phyloP scores from a whole-genome alignment of 2,888 invertebrate species.

The Lottia gigantea region DNA sequence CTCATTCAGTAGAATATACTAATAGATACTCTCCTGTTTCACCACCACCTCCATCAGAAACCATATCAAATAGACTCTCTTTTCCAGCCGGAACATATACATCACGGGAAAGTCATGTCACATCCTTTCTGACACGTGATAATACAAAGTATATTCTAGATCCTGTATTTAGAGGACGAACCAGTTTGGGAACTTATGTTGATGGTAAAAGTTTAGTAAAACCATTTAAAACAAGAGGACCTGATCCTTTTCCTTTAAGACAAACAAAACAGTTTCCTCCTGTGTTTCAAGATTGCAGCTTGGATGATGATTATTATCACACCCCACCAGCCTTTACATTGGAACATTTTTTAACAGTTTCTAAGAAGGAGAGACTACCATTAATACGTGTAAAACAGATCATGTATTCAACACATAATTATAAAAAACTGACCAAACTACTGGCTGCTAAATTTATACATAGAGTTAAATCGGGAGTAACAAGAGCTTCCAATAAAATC shows the following conservation, averaged over 20 bases:
- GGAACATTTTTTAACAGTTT: conserved; percentile 58
- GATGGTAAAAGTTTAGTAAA: conserved; percentile 58
- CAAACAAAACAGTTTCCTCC: conserved; percentile 44
- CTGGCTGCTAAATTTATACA: conserved; percentile 43
- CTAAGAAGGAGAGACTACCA: conserved; percentile 48
- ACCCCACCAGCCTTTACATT: conserved; percentile 59
- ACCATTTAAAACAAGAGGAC: conserved; percentile 58
- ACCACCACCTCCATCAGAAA: conserved; percentile 56
- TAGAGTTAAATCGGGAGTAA: conserved; percentile 23
- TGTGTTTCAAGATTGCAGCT: conserved; percentile 43
- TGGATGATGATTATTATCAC: conserved; percentile 53
- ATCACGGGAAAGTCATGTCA: conserved; percentile 24
- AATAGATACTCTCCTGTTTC: conserved; percentile 28
- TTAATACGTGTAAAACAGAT: conserved; percentile 45
- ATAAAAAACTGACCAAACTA: conserved; percentile 60
- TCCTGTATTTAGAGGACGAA: conserved; percentile 49
- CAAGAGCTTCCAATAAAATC: conserved; percentile 31
- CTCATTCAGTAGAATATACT: neutral
- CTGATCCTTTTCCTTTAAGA: conserved; percentile 55
- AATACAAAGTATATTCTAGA: conserved; percentile 55
- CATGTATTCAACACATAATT: conserved; percentile 58
- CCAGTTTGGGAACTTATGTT: conserved; percentile 54
- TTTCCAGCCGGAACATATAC: conserved; percentile 21
- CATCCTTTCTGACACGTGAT: conserved; percentile 42
- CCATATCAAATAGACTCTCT: conserved; percentile 35